Percentiles rank a stretch among this genome's conserved stretches.
These are phyloP conservation scores for Ophraella communa DNA, from an alignment of 2,888 invertebrate genomes.

Conservation along the genomic window DNA sequence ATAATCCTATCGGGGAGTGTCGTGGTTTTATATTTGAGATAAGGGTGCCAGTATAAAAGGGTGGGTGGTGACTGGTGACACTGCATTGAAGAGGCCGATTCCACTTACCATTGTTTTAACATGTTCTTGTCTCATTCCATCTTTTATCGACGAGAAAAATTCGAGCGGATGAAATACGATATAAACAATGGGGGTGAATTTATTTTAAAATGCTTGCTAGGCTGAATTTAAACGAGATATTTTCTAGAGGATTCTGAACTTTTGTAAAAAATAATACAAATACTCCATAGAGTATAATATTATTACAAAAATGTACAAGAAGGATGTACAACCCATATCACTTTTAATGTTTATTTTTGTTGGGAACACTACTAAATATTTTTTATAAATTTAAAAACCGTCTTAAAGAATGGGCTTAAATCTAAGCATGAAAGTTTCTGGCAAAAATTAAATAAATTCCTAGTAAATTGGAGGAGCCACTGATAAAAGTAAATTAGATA, in stretches of 20 bases:
- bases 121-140: constrained; percentile 54
- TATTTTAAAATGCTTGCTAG: constrained; percentile 41
- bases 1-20: constrained; percentile 35
- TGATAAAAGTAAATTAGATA: no score
- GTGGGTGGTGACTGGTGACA: constrained; percentile 34
- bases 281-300: not conserved
- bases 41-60: constrained; percentile 50
- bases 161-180: constrained; percentile 50
- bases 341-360: no score
- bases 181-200: constrained; percentile 50
- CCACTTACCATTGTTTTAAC: constrained; percentile 55
- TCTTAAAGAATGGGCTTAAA: no score
- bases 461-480: no score
- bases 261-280: not conserved
- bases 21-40: constrained; percentile 41
- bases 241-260: not conserved
- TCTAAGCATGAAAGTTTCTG: no score
- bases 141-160: constrained; percentile 48
- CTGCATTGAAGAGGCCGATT: constrained; percentile 45
- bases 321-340: no score
- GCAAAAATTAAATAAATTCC: no score
- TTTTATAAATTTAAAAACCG: no score
- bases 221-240: constrained; percentile 24
- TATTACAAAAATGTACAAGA: no score
- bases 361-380: no score